Evolutionary conservation across 2,888 invertebrate genomes (phyloP), one percentile per base, ranked within the genome.

Genomic region (Stictocephala bisonia): DNA sequence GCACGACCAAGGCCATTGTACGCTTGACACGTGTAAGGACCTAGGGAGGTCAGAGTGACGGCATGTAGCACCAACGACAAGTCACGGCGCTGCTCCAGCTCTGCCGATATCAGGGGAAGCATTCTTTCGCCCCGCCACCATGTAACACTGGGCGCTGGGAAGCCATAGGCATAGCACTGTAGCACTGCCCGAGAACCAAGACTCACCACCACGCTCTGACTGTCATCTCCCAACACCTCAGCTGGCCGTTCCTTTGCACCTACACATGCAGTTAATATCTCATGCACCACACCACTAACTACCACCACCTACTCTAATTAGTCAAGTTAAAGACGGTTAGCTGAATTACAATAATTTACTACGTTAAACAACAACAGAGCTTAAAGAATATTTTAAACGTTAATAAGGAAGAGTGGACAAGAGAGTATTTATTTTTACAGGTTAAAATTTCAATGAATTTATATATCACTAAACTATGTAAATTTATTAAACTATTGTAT

Each of bases 1-100:
- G 96, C 90, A 78, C 90, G 89, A 11, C 90, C 91, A 7, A 89
- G 82, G 1, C 93, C 94, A 82, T 96, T 96, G 84, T 92, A 96
- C 3, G 94, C 96, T 81, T 93, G 92, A 82, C 97, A 97, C 4
- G 91, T 92, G 85, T 97, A 97, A 64, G 91, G 88, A 3, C 96
- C 97, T 68, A 95, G 87, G 80, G 92, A 92, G 4, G 89, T 88
- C 20, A 91, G 80, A 35, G 89, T 87, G 13, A 96, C 90, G 0
- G 88, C 85, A 68, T 90, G 86, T 80, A 97, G 93, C 74, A 90
- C 86, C 53, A 97, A 86, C 1, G 92, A 90, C 83, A 90, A 90
- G 80, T 92, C 94, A 68, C 89, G 86, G 74, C 90, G 87, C 76
- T 92, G 91, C 82, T 94, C 92, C 82, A 90, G 93, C 68, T 88